Evolutionary conservation across 2,888 invertebrate species (phyloP).

Genomic region (Allolobophora icterica): DNA sequence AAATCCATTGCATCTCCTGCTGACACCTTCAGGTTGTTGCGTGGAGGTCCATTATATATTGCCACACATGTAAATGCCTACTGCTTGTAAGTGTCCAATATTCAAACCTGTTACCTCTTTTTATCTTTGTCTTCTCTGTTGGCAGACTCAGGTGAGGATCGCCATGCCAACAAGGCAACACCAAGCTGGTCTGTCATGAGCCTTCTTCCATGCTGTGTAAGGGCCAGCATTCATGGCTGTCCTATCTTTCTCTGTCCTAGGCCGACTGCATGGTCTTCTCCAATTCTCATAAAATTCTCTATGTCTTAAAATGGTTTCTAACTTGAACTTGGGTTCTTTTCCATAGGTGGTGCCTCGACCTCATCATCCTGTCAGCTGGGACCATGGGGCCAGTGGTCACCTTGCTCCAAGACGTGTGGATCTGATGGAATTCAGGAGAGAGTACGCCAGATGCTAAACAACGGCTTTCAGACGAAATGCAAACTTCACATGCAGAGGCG

Average conservation of each 20-base stretch:
- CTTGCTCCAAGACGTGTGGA: slow-evolving; percentile 83
- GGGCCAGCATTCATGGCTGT: no score
- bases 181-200: no score
- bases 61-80: no score
- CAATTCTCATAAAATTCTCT: background rate
- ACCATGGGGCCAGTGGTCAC: slow-evolving; percentile 84
- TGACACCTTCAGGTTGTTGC: no score
- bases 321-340: background rate
- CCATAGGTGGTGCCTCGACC: background rate
- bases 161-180: no score
- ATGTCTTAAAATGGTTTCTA: background rate
- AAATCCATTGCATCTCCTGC: no score
- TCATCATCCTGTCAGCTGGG: slow-evolving; percentile 52
- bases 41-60: no score
- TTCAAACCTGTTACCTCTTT: no score
- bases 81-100: no score
- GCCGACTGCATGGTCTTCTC: background rate
- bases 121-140: no score
- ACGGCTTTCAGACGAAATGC: background rate
- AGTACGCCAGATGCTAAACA: slow-evolving; percentile 45
- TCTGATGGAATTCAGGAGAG: slow-evolving; percentile 56
- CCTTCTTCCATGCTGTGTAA: no score
- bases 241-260: background rate
- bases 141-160: no score
- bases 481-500: slow-evolving; percentile 24